Evolutionary conservation across 1,140 invertebrate genomes (phyloP), one percentile per base, ranked within the genome.

Genomic region (Physella acuta): DNA sequence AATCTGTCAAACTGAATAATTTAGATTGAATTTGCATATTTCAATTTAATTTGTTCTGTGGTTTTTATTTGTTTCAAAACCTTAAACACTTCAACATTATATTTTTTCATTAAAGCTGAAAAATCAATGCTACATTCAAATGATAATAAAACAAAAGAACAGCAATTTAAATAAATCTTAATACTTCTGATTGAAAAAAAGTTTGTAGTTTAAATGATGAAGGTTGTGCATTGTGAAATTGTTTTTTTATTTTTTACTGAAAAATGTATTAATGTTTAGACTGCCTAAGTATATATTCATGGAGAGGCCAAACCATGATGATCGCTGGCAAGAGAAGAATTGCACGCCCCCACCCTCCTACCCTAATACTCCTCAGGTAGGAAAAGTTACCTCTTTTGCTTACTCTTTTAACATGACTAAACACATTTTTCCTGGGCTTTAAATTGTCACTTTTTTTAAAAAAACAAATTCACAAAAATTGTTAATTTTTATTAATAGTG

Each of bases 271-370:
- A 26, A 5, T 58, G 16, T 39, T 24, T 53, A 67, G 64, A 56
- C 76, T 85, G 51, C 84, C 84, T 52, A 77, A 72, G 65, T 52
- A 84, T 51, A 70, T 85, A 24, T 75, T 83, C 34, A 81, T 85
- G 81, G 78, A 78, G 68, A 53, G 83, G 37, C 84, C 84, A n/a
- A 76, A 82, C 61, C 82, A 85, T 56, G 75, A 81, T 17, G 66
- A 79, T 39, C 73, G 82, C 3, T 82, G 81, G 81, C 70, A 75
- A 30, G 73, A 72, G 39, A 69, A 71, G 36, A 61, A 64, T 60
- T 56, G 75, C 73, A 70, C 75, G 26, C 69, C 75, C 63, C 72
- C 79, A 51, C 64, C 75, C 28, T 49, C 75, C 24, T 56, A 79
- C 59, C 55, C 76, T 44, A 58, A 33, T 34, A 70, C 74, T 52